Conservation (phyloP, 2,888 invertebrate species). For the Hemithea aestivaria region DNA sequence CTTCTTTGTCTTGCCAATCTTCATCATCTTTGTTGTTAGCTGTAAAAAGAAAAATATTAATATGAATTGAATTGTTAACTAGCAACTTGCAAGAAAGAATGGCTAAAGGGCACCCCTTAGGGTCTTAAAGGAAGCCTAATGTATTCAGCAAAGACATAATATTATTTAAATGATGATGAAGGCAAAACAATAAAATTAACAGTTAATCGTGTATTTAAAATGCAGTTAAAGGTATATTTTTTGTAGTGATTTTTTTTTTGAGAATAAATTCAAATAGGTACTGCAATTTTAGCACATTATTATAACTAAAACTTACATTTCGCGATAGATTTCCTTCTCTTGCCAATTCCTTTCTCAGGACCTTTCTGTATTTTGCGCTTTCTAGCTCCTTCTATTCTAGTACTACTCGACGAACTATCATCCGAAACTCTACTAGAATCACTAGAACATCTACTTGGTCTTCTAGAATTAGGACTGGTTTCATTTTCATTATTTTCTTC, state of each 20-base stretch:
- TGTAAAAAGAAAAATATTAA: constrained; percentile 36
- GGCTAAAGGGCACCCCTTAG: no score
- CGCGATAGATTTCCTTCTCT: constrained; percentile 28
- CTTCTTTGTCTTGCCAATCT: constrained; percentile 45
- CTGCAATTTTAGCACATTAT: no score
- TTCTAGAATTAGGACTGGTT: constrained; percentile 55
- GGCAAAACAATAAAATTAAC: no score
- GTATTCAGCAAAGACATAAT: no score
- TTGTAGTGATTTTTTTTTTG: no score
- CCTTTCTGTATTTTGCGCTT: constrained; percentile 51
- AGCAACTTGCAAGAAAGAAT: no score
- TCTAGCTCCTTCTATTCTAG: constrained; percentile 49
- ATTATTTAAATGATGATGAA: no score
- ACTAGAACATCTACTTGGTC: constrained; percentile 67
- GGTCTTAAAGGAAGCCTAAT: no score
- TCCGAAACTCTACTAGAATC: constrained; percentile 69
- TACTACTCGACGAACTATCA: constrained; percentile 64
- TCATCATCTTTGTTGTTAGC: constrained; percentile 43
- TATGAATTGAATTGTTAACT: no score
- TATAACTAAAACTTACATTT: constrained; percentile 47
- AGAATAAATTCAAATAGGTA: no score
- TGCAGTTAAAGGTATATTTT: no score
- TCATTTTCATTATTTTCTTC: constrained; percentile 49
- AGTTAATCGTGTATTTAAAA: no score
- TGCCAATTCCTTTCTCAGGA: constrained; percentile 33